Conservation (phyloP, 2,113 vertebrate genomes). For the Acanthochromis polyacanthus region DNA sequence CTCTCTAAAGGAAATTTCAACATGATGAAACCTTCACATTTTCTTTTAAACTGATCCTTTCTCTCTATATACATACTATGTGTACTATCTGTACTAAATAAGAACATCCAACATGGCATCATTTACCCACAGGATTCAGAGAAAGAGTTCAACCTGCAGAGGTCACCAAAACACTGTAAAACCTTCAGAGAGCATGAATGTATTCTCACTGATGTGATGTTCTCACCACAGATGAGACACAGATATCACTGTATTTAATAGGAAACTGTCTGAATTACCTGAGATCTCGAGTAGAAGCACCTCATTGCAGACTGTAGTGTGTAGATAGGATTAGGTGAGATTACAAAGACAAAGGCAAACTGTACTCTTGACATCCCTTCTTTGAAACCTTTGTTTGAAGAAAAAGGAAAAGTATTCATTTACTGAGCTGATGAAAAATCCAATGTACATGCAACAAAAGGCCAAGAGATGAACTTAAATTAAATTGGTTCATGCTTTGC, state of each 20-base stretch:
- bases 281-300: background rate
- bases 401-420: background rate
- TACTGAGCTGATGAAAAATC: background rate
- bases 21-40: no score
- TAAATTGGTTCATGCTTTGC: background rate
- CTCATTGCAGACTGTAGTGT: background rate
- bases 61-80: no score
- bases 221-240: background rate
- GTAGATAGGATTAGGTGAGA: background rate
- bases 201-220: background rate
- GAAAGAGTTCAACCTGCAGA: constrained; percentile 56
- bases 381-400: background rate
- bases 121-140: background rate
- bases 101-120: background rate
- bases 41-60: no score
- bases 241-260: background rate
- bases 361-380: background rate
- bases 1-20: no score
- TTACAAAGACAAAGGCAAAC: background rate
- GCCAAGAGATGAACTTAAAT: background rate
- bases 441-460: background rate
- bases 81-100: no score
- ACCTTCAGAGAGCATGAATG: background rate
- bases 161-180: constrained; percentile 56
- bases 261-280: background rate